These are phyloP conservation scores for Agelastica alni DNA, from an alignment of 2,888 invertebrate species.

Conservation along the genomic window DNA sequence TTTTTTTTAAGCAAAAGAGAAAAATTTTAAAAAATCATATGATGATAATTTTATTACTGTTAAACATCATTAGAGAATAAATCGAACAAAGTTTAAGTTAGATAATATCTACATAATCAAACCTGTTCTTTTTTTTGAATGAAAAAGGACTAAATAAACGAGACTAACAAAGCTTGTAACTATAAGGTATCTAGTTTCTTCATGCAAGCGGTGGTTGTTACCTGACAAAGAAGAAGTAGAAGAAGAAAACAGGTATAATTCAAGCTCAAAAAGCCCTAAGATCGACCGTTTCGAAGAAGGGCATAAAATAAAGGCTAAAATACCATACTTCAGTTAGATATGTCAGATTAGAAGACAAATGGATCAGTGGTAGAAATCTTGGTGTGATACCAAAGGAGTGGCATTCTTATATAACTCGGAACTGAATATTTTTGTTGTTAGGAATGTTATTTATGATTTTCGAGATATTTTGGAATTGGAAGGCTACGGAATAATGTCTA, in stretches of 20 bases:
- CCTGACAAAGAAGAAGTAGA: slow-evolving; percentile 12
- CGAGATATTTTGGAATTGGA: slow-evolving; percentile 4
- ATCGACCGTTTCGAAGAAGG: slow-evolving; percentile 23
- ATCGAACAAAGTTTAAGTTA: not conserved
- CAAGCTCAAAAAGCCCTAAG: slow-evolving; percentile 19
- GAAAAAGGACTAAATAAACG: not conserved
- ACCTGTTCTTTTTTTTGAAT: not conserved
- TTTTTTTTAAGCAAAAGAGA: no score
- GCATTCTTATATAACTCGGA: slow-evolving; percentile 28
- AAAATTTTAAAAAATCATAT: no score
- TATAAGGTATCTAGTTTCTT: slow-evolving; percentile 21
- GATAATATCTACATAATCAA: not conserved
- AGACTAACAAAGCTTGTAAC: slow-evolving; percentile 1
- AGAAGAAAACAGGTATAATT: slow-evolving; percentile 18
- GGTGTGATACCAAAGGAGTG: slow-evolving; percentile 29
- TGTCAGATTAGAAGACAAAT: slow-evolving; percentile 33
- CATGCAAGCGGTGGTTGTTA: slow-evolving; percentile 16
- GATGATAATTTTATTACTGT: no score
- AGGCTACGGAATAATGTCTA: not conserved
- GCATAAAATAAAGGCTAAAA: slow-evolving; percentile 29
- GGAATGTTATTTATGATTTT: slow-evolving; percentile 27
- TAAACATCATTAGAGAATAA: no score
- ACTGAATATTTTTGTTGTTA: slow-evolving; percentile 21
- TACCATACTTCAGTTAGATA: slow-evolving; percentile 26
- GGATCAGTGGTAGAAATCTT: slow-evolving; percentile 28